phyloP scores from a whole-genome alignment of 2,888 invertebrate species.

The Amiota communis region DNA sequence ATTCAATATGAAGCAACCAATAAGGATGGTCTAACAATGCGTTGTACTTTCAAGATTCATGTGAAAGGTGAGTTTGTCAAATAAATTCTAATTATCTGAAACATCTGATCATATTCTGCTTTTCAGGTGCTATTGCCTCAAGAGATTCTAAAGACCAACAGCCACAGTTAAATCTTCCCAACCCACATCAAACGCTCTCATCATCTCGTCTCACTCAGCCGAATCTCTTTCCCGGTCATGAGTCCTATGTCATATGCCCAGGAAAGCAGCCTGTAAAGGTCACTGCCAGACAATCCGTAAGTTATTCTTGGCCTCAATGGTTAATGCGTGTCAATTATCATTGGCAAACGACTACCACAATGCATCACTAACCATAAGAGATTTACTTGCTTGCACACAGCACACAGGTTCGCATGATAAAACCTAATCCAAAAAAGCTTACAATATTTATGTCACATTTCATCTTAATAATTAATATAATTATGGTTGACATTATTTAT shows the following conservation, averaged over 20 bases:
- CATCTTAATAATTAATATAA: too few species aligned
- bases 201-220: constrained; percentile 38
- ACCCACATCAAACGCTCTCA: constrained; percentile 8
- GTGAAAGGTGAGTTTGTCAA: constrained; percentile 74
- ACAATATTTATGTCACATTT: too few species aligned
- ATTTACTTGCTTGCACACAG: neutral
- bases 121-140: constrained; percentile 6
- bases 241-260: constrained; percentile 71
- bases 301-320: constrained; percentile 59
- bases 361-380: constrained; percentile 24
- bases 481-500: too few species aligned
- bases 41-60: constrained; percentile 78
- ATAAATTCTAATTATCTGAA: constrained; percentile 35
- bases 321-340: constrained; percentile 48
- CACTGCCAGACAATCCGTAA: constrained; percentile 70
- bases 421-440: neutral
- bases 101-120: constrained; percentile 27
- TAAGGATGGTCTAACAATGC: constrained; percentile 77
- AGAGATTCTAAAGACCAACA: constrained; percentile 4
- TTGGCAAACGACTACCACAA: constrained; percentile 37
- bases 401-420: constrained; percentile 13
- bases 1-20: constrained; percentile 80
- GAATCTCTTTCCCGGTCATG: constrained; percentile 58
- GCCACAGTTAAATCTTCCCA: constrained; percentile 13
- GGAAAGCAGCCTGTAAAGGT: constrained; percentile 69